These are phyloP conservation scores for Porites divaricata DNA, from an alignment of 92 coral and sea anemone genomes.

Conservation along the genomic window DNA sequence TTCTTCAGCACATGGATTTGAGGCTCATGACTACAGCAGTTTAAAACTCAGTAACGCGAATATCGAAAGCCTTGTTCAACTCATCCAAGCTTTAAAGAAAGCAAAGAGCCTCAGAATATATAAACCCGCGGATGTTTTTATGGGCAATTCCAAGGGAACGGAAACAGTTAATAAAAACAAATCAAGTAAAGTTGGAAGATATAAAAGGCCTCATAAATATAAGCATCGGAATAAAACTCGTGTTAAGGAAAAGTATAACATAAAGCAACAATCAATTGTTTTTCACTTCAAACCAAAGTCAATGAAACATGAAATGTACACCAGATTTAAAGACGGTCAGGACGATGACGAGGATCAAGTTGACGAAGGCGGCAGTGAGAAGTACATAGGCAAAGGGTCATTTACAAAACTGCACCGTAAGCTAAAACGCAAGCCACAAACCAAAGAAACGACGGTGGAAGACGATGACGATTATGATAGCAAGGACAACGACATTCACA, in stretches of 20 bases:
- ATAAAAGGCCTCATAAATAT: not conserved
- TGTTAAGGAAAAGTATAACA: not conserved
- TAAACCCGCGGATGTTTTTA: not conserved
- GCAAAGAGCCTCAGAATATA: not conserved
- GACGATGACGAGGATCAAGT: not conserved
- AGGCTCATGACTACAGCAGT: not conserved
- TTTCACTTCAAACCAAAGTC: conserved; percentile 26
- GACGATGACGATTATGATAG: not conserved
- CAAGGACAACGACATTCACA: not conserved
- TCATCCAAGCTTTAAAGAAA: not conserved
- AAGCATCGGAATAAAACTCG: not conserved
- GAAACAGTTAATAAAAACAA: not conserved
- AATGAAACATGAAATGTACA: too few relatives aligned
- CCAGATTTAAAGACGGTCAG: not conserved
- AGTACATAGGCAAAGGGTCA: conserved; percentile 3
- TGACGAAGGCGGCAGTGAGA: not conserved
- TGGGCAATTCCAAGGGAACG: not conserved
- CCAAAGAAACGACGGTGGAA: conserved; percentile 8
- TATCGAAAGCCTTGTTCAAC: not conserved
- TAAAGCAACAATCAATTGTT: not conserved
- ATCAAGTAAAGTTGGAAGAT: not conserved
- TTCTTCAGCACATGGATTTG: not conserved
- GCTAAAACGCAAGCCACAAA: conserved; percentile 7
- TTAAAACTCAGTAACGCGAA: conserved; percentile 4
- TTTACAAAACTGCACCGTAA: not conserved